Base-by-base conservation (phyloP, 2,797 vertebrate genomes). In the Alfaro cultratus region DNA sequence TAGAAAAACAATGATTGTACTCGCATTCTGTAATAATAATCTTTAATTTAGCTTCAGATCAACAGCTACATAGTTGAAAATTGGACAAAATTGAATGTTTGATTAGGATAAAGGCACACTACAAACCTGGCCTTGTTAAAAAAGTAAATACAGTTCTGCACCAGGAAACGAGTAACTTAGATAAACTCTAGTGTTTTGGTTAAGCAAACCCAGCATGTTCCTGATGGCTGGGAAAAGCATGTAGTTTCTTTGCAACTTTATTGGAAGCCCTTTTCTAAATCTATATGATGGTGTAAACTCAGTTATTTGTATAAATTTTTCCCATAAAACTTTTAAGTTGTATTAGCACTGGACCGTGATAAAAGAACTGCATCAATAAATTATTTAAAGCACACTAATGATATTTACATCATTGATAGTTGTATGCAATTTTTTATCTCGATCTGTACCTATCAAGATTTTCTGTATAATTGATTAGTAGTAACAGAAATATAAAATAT, bases 391-490 rank as follows among this genome's bases (percentile, higher is more conserved):
- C 34, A 4, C 7, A 62, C 15, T 34, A 7, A 41, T 41, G 5
- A 23, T 8, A 43, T 43, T 41, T 70, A 45, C 45, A n/a, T 45
- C 13, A 45, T 45, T 29, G 6, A 45, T 16, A n/a, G 1, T 16
- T 71, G 26, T 45, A 15, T 0, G 13, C 41, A 6, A n/a, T 2
- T 5, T 26, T 70, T 45, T 45, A 7, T n/a, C 26, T n/a, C 1
- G 2, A 71, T 45, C 26, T 16, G 64, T 46, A n/a, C 70, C 74
- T 75, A 47, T 64, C 41, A 46, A 55, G 75, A 26, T 78, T 83
- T 85, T 81, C 62, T 76, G 60, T 76, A n/a, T 77, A 68, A 72
- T 39, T 76, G 72, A 83, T 85, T 74, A 80, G 68, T 76, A 31
- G 41, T 80, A 67, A 73, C 13, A 64, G 70, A 75, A 26, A 74